A percentile compares a stretch with the other conserved stretches of the same genome.
Evolutionary conservation across 2,797 vertebrate species (phyloP).

Genomic region (Phalanger gymnotis): DNA sequence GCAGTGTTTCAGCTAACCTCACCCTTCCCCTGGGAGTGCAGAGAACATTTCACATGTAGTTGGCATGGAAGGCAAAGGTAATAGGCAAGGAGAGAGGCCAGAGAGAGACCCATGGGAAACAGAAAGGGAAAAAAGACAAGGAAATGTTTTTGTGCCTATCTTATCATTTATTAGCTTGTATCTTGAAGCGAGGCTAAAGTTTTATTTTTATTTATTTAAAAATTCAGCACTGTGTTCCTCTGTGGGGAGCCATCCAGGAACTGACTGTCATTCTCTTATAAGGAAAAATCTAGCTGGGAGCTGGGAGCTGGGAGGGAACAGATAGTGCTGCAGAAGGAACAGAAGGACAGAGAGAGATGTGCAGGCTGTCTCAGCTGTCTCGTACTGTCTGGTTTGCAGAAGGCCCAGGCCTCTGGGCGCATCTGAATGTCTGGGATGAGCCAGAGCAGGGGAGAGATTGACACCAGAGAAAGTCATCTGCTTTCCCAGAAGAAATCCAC

Average conservation of each 20-base stretch:
- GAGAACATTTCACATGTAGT: not conserved
- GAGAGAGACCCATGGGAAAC: not conserved
- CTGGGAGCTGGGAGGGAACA: conserved; percentile 61
- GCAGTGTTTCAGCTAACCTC: conserved; percentile 23
- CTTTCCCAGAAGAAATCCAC: conserved; percentile 75
- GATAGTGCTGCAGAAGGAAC: conserved; percentile 37
- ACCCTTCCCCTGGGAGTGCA: conserved; percentile 10
- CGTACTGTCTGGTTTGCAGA: conserved; percentile 22
- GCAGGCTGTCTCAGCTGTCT: conserved; percentile 62
- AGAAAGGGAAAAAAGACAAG: not conserved
- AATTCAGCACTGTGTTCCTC: not conserved
- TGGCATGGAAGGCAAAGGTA: not conserved
- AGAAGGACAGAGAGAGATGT: conserved; percentile 27
- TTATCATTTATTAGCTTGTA: not conserved
- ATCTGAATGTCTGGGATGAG: conserved; percentile 43
- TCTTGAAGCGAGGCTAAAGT: not conserved
- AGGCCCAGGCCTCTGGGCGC: conserved; percentile 39
- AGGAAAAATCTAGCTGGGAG: conserved; percentile 53
- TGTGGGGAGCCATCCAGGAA: conserved; percentile 50
- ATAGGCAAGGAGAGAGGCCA: not conserved
- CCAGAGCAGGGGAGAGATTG: conserved; percentile 27
- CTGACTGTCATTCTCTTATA: conserved; percentile 46
- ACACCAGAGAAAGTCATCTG: conserved; percentile 59
- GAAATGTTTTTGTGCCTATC: not conserved
- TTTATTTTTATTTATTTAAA: not conserved